Conservation (phyloP, 2,113 vertebrate species). For the Petromus typicus region DNA sequence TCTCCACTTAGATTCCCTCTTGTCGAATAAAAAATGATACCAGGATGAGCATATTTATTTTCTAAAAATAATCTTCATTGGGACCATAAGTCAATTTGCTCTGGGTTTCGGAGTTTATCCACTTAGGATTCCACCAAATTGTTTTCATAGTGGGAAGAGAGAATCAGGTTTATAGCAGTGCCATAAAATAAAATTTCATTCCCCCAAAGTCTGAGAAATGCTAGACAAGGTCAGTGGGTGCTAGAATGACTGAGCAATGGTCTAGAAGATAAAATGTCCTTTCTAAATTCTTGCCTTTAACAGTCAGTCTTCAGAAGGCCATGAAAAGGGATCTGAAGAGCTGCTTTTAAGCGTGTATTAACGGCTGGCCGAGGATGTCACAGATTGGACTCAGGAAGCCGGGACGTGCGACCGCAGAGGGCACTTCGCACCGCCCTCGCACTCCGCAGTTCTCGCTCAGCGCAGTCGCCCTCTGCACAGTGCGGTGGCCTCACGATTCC, state of each 20-base stretch:
- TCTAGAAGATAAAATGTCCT: slow-evolving; percentile 39
- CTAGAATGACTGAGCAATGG: slow-evolving; percentile 10
- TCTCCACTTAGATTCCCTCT: not conserved
- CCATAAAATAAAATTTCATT: slow-evolving; percentile 60
- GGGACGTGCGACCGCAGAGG: not conserved
- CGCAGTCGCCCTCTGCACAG: not conserved
- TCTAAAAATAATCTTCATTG: slow-evolving; percentile 1
- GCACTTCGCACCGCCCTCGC: not conserved
- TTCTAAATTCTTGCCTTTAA: slow-evolving; percentile 39
- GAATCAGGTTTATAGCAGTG: not conserved
- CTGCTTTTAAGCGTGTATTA: not conserved
- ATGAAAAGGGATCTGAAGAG: not conserved
- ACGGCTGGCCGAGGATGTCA: not conserved
- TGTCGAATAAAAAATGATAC: slow-evolving; percentile 48
- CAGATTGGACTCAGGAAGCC: not conserved
- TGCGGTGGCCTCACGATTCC: not conserved
- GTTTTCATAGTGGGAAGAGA: not conserved
- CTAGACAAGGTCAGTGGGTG: slow-evolving; percentile 56
- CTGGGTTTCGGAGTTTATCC: slow-evolving; percentile 1
- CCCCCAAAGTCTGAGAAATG: slow-evolving; percentile 52
- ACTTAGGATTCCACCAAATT: not conserved
- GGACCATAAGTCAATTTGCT: not conserved
- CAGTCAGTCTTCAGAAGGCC: slow-evolving; percentile 2
- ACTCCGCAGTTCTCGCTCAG: not conserved
- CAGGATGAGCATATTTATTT: slow-evolving; percentile 29